Conservation (phyloP, 1,140 invertebrate species). For the Sinonovacula constricta region DNA sequence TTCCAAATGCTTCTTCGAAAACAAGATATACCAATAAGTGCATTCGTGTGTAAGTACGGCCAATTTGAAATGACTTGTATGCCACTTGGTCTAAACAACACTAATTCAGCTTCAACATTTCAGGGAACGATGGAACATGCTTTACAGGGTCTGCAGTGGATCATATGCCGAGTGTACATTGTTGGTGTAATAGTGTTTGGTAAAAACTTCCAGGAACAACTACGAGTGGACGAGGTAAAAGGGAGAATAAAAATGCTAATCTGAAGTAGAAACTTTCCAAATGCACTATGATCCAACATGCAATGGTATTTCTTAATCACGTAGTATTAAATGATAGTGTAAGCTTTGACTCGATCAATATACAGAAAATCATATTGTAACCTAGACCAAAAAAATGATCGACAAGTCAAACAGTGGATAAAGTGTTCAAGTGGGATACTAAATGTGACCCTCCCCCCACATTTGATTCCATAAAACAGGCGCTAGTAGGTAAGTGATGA, state of each 20-base stretch:
- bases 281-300: too few species aligned
- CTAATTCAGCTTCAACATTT: constrained; percentile 23
- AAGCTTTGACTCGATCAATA: background rate
- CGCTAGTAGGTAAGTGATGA: too few species aligned
- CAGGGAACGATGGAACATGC: constrained; percentile 2
- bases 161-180: constrained; percentile 2
- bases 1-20: too few species aligned
- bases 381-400: background rate
- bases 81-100: background rate
- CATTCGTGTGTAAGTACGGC: too few species aligned
- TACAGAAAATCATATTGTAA: background rate
- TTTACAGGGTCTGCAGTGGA: constrained; percentile 15
- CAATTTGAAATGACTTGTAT: too few species aligned
- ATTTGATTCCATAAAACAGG: too few species aligned
- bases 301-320: background rate
- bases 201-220: background rate
- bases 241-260: background rate
- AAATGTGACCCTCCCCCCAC: too few species aligned
- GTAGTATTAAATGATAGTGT: constrained; percentile 3
- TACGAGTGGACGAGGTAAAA: background rate
- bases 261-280: background rate
- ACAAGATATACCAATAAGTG: too few species aligned
- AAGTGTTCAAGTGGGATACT: too few species aligned
- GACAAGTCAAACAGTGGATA: background rate
- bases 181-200: constrained; percentile 17